A percentile compares a stretch with the other conserved stretches of the same genome.
Evolutionary conservation across 2,888 invertebrate species (phyloP).

Genomic region (Xestobium rufovillosum): DNA sequence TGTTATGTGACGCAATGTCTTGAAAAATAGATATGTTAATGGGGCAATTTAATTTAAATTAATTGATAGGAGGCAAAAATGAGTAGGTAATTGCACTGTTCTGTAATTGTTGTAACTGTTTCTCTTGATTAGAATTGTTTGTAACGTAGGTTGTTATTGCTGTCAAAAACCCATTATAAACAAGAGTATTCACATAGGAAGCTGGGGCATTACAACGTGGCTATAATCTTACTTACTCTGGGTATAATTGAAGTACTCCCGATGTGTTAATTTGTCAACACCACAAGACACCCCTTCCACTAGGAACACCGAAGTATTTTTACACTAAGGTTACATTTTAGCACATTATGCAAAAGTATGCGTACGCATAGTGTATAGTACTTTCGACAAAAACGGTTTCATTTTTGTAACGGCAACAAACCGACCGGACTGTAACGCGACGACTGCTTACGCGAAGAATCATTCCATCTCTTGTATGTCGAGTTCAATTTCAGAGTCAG

Average conservation of each 20-base stretch:
- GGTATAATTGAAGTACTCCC: no score
- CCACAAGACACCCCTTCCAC: constrained; percentile 25
- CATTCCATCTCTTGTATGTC: no score
- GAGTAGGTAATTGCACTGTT: no score
- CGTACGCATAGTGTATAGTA: constrained; percentile 24
- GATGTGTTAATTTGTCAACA: constrained; percentile 26
- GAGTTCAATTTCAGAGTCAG: no score
- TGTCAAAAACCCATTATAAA: constrained; percentile 26
- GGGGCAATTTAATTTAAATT: no score
- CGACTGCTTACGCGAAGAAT: constrained; percentile 30
- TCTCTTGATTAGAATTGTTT: constrained; percentile 26
- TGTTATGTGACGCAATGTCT: no score
- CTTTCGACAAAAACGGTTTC: no score
- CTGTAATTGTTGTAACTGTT: no score
- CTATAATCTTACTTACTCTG: constrained; percentile 20
- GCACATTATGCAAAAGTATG: constrained; percentile 23
- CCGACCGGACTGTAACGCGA: constrained; percentile 31
- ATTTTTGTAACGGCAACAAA: constrained; percentile 35
- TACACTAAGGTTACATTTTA: constrained; percentile 23
- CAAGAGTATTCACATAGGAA: constrained; percentile 24
- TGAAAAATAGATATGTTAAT: no score
- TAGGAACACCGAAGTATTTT: constrained; percentile 22
- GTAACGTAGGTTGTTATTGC: constrained; percentile 34
- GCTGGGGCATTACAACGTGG: constrained; percentile 15
- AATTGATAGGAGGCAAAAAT: no score